These are phyloP conservation scores for Euschistus heros DNA, from an alignment of 1,140 invertebrate species.

Conservation along the genomic window DNA sequence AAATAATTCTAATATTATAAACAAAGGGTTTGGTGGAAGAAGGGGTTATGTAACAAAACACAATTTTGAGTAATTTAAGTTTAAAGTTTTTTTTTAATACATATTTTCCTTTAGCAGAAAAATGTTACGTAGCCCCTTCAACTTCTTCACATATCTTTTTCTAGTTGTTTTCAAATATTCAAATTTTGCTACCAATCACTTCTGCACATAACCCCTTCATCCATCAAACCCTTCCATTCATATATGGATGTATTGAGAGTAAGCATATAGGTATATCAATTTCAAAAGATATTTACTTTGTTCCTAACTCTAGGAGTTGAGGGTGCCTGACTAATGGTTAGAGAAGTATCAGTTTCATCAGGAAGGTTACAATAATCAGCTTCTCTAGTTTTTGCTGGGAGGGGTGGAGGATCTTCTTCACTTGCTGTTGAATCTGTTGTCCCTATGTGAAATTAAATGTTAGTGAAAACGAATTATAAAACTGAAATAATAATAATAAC, in stretches of 20 bases:
- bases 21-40: neutral
- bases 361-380: conserved; percentile 50
- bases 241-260: neutral
- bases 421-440: conserved; percentile 54
- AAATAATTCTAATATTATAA: neutral
- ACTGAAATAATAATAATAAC: neutral
- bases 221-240: too few relatives aligned
- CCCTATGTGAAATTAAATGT: conserved; percentile 33
- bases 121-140: too few relatives aligned
- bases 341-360: conserved; percentile 32
- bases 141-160: too few relatives aligned
- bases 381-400: conserved; percentile 55
- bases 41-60: neutral
- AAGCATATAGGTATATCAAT: neutral
- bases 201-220: too few relatives aligned
- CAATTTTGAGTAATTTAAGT: neutral
- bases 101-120: neutral
- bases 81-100: neutral
- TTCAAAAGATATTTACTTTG: conserved; percentile 16
- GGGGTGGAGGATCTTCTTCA: conserved; percentile 58
- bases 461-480: conserved; percentile 3
- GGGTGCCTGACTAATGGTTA: conserved; percentile 29
- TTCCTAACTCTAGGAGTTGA: conserved; percentile 24
- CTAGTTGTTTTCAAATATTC: too few relatives aligned
- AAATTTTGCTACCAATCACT: too few relatives aligned